phyloP scores from a whole-genome alignment of 2,888 invertebrate species.

The Pristionchus japonicus region DNA sequence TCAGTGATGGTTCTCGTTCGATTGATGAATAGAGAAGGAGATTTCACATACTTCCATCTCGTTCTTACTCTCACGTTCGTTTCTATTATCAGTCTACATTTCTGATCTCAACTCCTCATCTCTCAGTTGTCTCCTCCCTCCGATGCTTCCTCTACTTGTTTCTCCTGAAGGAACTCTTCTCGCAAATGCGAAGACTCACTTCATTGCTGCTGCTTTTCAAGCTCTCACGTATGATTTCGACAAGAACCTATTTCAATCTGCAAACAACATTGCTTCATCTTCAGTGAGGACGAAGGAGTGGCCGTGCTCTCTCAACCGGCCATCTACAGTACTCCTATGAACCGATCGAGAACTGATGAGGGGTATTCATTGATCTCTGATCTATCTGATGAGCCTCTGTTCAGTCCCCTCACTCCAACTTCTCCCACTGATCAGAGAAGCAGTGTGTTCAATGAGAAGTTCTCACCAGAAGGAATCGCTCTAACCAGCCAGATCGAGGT shows the following conservation, averaged over 20 bases:
- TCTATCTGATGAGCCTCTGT: background rate
- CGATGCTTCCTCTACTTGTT: constrained; percentile 31
- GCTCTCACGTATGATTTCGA: constrained; percentile 84
- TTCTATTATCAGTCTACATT: constrained; percentile 57
- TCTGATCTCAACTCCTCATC: too few species aligned
- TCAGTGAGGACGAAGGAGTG: constrained; percentile 91
- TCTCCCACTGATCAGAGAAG: constrained; percentile 27
- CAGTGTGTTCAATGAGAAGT: constrained; percentile 44
- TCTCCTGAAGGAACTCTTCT: background rate
- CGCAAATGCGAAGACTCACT: constrained; percentile 79
- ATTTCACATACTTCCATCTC: constrained; percentile 94
- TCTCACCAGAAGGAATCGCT: background rate
- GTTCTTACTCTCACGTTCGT: constrained; percentile 86
- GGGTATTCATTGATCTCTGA: background rate
- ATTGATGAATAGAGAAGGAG: constrained; percentile 87
- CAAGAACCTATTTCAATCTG: too few species aligned
- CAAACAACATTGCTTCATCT: constrained; percentile 56
- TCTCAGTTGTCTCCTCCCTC: constrained; percentile 24
- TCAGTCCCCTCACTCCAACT: constrained; percentile 38
- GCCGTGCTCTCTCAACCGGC: constrained; percentile 93
- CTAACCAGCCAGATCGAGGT: background rate
- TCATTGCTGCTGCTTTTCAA: constrained; percentile 96
- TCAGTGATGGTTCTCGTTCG: constrained; percentile 92
- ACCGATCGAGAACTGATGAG: background rate
- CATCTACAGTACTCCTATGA: constrained; percentile 81